A percentile compares a stretch with the other conserved stretches of the same genome.
These are phyloP conservation scores for Cyclina sinensis DNA, from an alignment of 1,140 invertebrate genomes.

Conservation along the genomic window DNA sequence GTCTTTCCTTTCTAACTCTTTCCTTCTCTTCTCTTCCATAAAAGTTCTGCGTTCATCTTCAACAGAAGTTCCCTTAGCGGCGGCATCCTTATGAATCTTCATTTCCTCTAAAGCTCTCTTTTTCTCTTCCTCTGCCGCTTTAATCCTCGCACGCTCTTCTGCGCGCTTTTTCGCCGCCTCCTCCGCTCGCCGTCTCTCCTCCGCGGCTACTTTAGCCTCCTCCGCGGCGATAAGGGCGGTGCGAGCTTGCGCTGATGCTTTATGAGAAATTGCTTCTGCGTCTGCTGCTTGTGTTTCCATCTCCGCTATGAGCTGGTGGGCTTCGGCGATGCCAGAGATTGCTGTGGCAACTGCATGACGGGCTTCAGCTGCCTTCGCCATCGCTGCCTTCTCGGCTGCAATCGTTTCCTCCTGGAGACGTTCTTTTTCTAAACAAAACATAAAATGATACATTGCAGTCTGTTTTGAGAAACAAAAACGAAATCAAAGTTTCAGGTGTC, in stretches of 20 bases:
- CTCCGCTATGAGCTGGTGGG: constrained; percentile 60
- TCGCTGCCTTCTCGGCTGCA: constrained; percentile 44
- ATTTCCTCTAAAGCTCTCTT: constrained; percentile 67
- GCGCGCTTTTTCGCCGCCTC: constrained; percentile 53
- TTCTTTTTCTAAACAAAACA: constrained; percentile 54
- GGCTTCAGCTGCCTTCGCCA: constrained; percentile 70
- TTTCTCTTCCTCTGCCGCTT: constrained; percentile 71
- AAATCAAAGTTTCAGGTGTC: too few species aligned
- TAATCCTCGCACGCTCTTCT: constrained; percentile 68
- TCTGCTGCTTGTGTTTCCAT: constrained; percentile 69
- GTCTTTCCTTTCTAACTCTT: constrained; percentile 71
- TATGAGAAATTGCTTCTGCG: constrained; percentile 65
- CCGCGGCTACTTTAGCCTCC: constrained; percentile 68
- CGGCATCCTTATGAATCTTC: constrained; percentile 60
- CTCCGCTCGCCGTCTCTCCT: constrained; percentile 53
- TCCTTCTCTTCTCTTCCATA: constrained; percentile 58
- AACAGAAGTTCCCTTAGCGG: constrained; percentile 67
- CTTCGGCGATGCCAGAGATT: constrained; percentile 54
- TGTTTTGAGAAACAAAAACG: too few species aligned
- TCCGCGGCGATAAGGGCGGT: constrained; percentile 63
- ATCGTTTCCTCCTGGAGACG: constrained; percentile 35
- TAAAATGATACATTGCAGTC: too few species aligned
- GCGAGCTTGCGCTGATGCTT: constrained; percentile 52
- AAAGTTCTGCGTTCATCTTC: constrained; percentile 57
- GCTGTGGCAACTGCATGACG: constrained; percentile 67